A percentile compares a stretch with the other conserved stretches of the same genome.
Evolutionary conservation across 2,113 vertebrate species (phyloP).

Genomic region (human): DNA sequence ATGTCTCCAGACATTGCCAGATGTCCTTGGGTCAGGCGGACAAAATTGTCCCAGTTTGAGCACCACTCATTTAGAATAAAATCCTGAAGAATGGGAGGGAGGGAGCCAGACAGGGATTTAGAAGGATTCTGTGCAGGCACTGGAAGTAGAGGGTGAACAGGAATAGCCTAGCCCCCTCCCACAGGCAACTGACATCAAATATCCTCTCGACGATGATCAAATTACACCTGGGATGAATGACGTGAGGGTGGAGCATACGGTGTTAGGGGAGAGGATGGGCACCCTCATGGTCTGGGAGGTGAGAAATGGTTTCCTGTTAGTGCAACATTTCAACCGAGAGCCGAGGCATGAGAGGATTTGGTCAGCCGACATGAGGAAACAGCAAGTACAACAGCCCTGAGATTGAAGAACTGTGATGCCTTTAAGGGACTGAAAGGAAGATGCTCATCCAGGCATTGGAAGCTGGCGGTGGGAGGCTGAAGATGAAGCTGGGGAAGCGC

Average conservation of each 20-base stretch:
- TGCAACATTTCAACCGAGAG: neutral
- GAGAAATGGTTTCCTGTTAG: neutral
- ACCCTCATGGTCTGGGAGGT: too few relatives aligned
- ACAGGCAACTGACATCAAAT: neutral
- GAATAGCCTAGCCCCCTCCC: neutral
- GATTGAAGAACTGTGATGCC: rapidly evolving
- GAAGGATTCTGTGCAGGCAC: neutral
- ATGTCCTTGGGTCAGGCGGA: neutral
- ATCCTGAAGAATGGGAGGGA: neutral
- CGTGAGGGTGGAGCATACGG: neutral
- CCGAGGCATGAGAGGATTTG: neutral
- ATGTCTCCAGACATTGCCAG: neutral
- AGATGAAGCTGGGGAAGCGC: rapidly evolving
- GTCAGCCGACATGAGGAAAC: neutral
- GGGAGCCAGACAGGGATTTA: neutral
- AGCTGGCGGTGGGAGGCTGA: neutral
- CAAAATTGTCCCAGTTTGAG: neutral
- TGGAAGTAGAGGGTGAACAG: neutral
- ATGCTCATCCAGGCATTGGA: neutral
- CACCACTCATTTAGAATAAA: neutral
- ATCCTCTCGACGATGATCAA: neutral
- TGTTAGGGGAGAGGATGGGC: neutral
- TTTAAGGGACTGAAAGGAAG: neutral
- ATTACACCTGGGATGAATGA: neutral
- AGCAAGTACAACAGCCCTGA: neutral